Conservation (phyloP, 2,888 invertebrate species). For the Phragmatobia fuliginosa region DNA sequence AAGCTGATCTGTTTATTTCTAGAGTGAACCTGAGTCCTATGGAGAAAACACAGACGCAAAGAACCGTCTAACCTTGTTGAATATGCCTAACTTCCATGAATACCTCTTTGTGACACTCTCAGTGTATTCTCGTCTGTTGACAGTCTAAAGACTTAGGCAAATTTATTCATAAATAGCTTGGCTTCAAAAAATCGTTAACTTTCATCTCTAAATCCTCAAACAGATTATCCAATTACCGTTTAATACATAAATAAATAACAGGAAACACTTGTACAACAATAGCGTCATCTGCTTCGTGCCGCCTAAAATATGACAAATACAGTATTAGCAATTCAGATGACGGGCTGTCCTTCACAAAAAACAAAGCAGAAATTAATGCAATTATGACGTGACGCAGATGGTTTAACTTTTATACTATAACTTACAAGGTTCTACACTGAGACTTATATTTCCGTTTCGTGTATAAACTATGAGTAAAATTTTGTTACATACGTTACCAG, state of each 20-base stretch:
- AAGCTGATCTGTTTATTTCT: too few relatives aligned
- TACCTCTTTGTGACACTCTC: too few relatives aligned
- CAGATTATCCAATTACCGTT: slow-evolving; percentile 21
- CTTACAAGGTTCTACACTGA: slow-evolving; percentile 14
- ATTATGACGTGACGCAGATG: slow-evolving; percentile 60
- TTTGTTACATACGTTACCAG: too few relatives aligned
- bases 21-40: too few relatives aligned
- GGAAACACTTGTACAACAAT: slow-evolving; percentile 49
- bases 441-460: background rate
- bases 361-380: slow-evolving; percentile 63
- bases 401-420: slow-evolving; percentile 30
- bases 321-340: slow-evolving; percentile 63
- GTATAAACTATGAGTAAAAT: too few relatives aligned
- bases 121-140: too few relatives aligned
- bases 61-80: too few relatives aligned
- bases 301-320: slow-evolving; percentile 52
- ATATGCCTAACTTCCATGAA: too few relatives aligned
- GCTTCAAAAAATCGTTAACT: slow-evolving; percentile 1
- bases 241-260: slow-evolving; percentile 25
- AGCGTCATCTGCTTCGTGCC: slow-evolving; percentile 54
- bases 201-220: slow-evolving; percentile 2
- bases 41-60: too few relatives aligned
- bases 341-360: slow-evolving; percentile 55
- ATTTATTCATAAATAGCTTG: background rate
- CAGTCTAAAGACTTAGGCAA: background rate